These are phyloP conservation scores for Gari tellinella DNA, from an alignment of 2,888 invertebrate species.

Conservation along the genomic window DNA sequence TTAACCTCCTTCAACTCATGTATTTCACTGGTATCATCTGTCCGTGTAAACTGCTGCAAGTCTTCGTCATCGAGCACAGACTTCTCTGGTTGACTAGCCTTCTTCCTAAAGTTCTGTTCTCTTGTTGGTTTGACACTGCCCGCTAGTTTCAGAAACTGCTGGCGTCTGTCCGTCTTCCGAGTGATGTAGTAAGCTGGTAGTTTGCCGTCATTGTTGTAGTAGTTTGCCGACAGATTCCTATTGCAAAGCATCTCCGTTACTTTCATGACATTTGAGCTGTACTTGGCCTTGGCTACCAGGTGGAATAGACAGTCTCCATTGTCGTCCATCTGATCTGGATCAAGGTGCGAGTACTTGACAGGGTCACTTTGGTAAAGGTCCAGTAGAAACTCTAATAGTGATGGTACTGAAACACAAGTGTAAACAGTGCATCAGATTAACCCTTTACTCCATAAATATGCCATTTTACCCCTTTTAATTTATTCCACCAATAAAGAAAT, in stretches of 20 bases:
- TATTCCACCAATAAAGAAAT: too few species aligned
- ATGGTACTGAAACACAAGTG: constrained; percentile 18
- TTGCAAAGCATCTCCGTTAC: constrained; percentile 70
- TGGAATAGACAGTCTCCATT: constrained; percentile 65
- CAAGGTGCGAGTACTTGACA: constrained; percentile 56
- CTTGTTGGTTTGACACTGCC: constrained; percentile 11
- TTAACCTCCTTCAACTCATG: too few species aligned
- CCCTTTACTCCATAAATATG: too few species aligned
- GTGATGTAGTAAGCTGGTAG: constrained; percentile 68
- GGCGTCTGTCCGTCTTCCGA: constrained; percentile 66
- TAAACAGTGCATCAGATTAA: too few species aligned
- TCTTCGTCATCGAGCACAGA: constrained; percentile 19
- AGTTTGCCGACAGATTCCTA: constrained; percentile 59
- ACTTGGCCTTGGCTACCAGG: constrained; percentile 59
- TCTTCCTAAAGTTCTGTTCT: background rate
- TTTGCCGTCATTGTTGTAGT: constrained; percentile 67
- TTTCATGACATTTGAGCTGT: constrained; percentile 52
- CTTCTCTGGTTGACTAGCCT: background rate
- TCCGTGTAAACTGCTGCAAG: constrained; percentile 7
- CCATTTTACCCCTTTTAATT: too few species aligned
- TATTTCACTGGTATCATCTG: constrained; percentile 20
- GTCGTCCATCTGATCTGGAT: constrained; percentile 57
- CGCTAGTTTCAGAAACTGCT: constrained; percentile 55
- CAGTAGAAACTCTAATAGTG: constrained; percentile 67
- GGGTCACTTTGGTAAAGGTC: constrained; percentile 58